Evolutionary conservation across 1,140 invertebrate genomes (phyloP), one percentile per base, ranked within the genome.

Genomic region (Hermatobates lingyangjiaoensis): DNA sequence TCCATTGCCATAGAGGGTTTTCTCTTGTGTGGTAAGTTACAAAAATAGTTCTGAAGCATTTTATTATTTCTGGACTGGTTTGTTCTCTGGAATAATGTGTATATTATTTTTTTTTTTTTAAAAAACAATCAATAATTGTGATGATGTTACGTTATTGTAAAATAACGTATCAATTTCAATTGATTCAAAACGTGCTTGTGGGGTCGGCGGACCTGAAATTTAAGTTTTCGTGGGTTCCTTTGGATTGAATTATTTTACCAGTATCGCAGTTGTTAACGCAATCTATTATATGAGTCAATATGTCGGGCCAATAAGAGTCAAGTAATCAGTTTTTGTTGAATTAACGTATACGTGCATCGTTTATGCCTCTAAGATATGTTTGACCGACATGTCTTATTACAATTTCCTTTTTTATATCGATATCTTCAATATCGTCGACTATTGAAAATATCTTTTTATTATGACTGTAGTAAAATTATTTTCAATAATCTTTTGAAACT

Each of bases 91-190:
- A 3, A 28, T 28, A 10, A 20, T 48, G 18, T 10, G 26, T 27
- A 24, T 48, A 48, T 27, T 28, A 14, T n/a, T n/a, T n/a, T n/a
- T n/a, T n/a, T 28, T 48, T 27, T 48, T 48, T 48, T 20, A 15
- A 48, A 20, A 48, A 48, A 28, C 46, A 48, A 20, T 48, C 46
- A 24, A 48, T 48, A n/a, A 48, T 4, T 18, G 27, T 48, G 2
- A 48, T 10, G 7, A 48, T 30, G 5, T 27, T 27, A 28, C 7
- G n/a, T 28, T 28, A 15, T 27, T n/a, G 27, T 28, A 48, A 48
- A 27, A 28, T 23, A 48, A 25, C 3, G 27, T 48, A 20, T 48
- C 46, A 5, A 27, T 14, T 25, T 48, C 26, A 7, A 48, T 4
- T 10, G 12, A 5, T 48, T 28, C 46, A 20, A 48, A 48, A 7